Evolutionary conservation across 1,140 invertebrate genomes (phyloP), one percentile per base, ranked within the genome.

Genomic region (Papilio glaucus): DNA sequence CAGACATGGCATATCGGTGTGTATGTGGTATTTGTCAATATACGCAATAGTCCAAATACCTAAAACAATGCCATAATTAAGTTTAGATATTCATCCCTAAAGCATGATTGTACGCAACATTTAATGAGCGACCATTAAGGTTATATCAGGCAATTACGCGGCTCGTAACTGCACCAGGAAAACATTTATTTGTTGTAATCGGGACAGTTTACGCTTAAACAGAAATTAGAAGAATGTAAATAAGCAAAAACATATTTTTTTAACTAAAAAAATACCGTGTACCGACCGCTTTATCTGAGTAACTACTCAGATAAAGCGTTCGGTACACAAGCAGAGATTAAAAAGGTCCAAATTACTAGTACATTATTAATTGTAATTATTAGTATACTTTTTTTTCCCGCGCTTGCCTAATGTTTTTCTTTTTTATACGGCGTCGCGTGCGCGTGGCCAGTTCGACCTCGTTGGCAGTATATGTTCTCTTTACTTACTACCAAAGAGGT

Each of bases 111-210:
- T 21, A 21, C 21, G 24, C 24, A 57, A 57, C 49, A 57, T 57
- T 57, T 57, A 57, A 57, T 57, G 49, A 57, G 21, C 18, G 49
- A 18, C 0, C 39, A 57, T 57, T 57, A 26, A 57, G 49, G 49
- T 57, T 24, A 57, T 57, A 57, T 57, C 49, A 24, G 49, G 49
- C 10, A 24, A 57, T 57, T 24, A 57, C 10, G 49, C 21, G 21
- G 9, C 49, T 57, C 21, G 49, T 57, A 24, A 57, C 49, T 57
- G 49, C 49, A 57, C 24, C 10, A 24, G 49, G 49, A 57, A 24
- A 57, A 57, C 49, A 57, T 57, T 57, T 57, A 26, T 57, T 57
- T 57, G 9, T 57, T 26, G 10, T 57, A 57, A 53, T 57, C 21
- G 12, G 21, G 2, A 24, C 21, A 26, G 18, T 57, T 26, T 10